Percentiles rank a stretch among this genome's conserved stretches.
phyloP scores from a whole-genome alignment of 2,797 vertebrate genomes.

The Cynodonichthys magdalenae region DNA sequence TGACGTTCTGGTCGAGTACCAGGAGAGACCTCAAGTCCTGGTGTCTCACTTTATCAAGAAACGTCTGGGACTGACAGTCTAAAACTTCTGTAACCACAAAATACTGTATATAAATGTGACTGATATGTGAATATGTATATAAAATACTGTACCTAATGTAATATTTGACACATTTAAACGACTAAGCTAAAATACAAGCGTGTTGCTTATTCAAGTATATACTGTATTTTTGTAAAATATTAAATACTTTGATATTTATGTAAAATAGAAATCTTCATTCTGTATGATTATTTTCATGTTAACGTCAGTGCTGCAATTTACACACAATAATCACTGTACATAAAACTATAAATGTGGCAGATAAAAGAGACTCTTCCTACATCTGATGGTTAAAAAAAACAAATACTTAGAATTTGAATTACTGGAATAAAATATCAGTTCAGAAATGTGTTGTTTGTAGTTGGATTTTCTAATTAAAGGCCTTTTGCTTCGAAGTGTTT shows the following conservation, averaged over 20 bases:
- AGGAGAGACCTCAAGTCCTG: constrained; percentile 85
- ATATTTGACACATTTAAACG: constrained; percentile 54
- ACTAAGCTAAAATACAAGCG: constrained; percentile 35
- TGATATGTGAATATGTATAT: constrained; percentile 66
- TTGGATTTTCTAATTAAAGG: background rate
- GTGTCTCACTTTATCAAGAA: constrained; percentile 88
- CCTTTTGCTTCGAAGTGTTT: background rate
- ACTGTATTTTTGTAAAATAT: constrained; percentile 35
- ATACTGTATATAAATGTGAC: constrained; percentile 49
- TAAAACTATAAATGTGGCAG: background rate
- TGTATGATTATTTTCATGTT: constrained; percentile 26
- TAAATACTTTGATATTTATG: constrained; percentile 37
- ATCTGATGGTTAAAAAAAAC: constrained; percentile 2
- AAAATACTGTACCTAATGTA: constrained; percentile 53
- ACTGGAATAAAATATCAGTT: constrained; percentile 1
- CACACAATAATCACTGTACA: background rate
- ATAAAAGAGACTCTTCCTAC: background rate
- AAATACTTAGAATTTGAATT: background rate
- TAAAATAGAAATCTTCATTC: constrained; percentile 26
- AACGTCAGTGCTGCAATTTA: background rate
- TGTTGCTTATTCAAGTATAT: constrained; percentile 31
- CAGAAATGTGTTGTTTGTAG: background rate
- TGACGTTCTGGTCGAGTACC: constrained; percentile 85
- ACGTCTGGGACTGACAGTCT: constrained; percentile 71
- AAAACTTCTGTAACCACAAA: constrained; percentile 11